Conservation (phyloP, 1,140 invertebrate species). For the Tetragnatha versicolor region DNA sequence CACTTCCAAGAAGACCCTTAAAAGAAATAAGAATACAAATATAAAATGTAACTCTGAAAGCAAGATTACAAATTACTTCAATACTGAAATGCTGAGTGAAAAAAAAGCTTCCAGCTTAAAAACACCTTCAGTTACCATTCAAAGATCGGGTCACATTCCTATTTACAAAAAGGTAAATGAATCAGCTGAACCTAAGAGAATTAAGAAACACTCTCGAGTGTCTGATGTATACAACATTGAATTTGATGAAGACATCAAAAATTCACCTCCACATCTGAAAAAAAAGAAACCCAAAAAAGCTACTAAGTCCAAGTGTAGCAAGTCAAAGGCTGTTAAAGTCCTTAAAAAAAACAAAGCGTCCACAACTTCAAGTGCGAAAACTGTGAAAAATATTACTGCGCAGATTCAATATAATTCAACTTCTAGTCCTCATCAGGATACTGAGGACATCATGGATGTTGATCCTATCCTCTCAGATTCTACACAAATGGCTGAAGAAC, state of each 20-base stretch:
- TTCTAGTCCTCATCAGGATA: too few relatives aligned
- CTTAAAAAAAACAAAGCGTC: not conserved
- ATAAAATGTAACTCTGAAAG: not conserved
- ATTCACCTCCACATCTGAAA: not conserved
- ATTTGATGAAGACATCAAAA: not conserved
- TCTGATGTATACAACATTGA: slow-evolving; percentile 17
- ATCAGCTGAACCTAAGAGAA: not conserved
- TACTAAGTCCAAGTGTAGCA: too few relatives aligned
- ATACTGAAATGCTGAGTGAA: not conserved
- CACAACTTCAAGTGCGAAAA: not conserved
- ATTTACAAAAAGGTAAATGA: not conserved
- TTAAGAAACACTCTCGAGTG: not conserved
- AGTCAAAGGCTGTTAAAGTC: not conserved
- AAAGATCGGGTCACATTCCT: not conserved
- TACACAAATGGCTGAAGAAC: not conserved
- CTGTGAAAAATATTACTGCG: not conserved
- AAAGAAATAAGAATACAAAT: not conserved
- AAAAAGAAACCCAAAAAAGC: slow-evolving; percentile 2
- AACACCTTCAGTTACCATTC: not conserved
- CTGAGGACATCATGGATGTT: too few relatives aligned
- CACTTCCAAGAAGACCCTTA: slow-evolving; percentile 3
- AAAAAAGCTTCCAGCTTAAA: not conserved
- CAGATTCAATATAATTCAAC: not conserved
- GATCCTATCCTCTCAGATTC: too few relatives aligned
- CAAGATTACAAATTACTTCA: not conserved